Base-by-base conservation (phyloP, 1,140 invertebrate genomes). In the Brachionus koreanus region DNA sequence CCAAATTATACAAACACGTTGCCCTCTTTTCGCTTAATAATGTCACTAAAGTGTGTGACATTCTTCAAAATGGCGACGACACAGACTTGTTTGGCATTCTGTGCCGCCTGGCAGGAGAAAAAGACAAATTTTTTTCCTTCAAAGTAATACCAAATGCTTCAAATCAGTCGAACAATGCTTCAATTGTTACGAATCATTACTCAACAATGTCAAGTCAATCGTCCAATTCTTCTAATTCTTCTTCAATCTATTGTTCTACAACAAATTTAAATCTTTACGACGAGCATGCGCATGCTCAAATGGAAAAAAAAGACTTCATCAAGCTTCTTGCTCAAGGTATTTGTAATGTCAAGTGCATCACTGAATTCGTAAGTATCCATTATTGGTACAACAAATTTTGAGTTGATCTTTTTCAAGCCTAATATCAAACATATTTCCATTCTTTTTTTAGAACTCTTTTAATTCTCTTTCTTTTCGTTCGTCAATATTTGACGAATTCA, bases 1-100 rank as follows among this genome's bases (percentile, higher is more conserved):
- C 67, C 65, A 96, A 96, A 87, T 92, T 92, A 0, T 96, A 94
- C 87, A 95, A 97, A 87, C 95, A 97, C 87, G 91, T 97, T 61
- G 93, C 93, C 85, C 91, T 97, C 85, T 91, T 98, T 88, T 92
- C 93, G 1, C 89, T 97, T 16, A 93, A 93, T 83, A 92, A 93
- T 25, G 94, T 98, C 67, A 94, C 94, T 87, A 91, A 93, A 85
- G 94, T 98, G 49, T 92, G 97, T 16, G 94, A 98, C 87, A 93
- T 96, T 84, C 91, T 91, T 83, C 94, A 95, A 89, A 92, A 93
- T 69, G 93, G 94, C 86, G 92, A 92, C 92, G 85, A 86, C 85
- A 84, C 76, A 35, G 79, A 84, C 10, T 23, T 43, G 10, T 83
- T 84, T 77, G 81, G 74, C 19, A 49, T 43, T 67, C 10, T 75